Evolutionary conservation across 2,113 vertebrate genomes (phyloP).

Genomic region (Peromyscus leucopus): DNA sequence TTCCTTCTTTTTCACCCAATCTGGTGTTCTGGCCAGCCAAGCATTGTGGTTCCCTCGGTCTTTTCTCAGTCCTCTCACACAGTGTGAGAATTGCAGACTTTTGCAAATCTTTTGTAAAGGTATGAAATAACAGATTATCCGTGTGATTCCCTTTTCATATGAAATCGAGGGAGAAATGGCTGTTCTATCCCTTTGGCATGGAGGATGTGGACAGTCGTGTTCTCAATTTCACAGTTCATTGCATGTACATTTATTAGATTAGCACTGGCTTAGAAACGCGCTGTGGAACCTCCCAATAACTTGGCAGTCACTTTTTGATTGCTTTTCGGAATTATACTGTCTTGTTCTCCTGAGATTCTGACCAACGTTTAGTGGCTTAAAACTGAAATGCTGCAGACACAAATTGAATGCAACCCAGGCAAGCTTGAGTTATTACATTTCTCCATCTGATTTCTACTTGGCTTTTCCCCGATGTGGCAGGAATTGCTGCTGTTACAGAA

Average conservation of each 20-base stretch:
- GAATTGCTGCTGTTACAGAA: background rate
- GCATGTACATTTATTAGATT: slow-evolving; percentile 58
- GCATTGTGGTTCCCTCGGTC: background rate
- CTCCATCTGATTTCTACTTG: slow-evolving; percentile 50
- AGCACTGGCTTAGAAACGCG: slow-evolving; percentile 42
- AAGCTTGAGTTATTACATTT: slow-evolving; percentile 57
- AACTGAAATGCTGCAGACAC: slow-evolving; percentile 63
- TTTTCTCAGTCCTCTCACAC: background rate
- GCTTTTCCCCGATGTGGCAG: background rate
- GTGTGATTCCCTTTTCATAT: slow-evolving; percentile 16
- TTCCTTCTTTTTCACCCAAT: background rate
- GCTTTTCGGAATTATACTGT: slow-evolving; percentile 67
- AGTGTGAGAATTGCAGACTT: background rate
- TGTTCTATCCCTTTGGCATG: slow-evolving; percentile 54
- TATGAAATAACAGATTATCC: slow-evolving; percentile 45
- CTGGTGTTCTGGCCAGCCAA: background rate
- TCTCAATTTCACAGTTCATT: slow-evolving; percentile 78
- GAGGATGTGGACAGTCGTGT: slow-evolving; percentile 58
- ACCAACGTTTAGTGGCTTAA: slow-evolving; percentile 67
- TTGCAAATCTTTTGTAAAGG: slow-evolving; percentile 12
- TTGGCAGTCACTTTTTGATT: slow-evolving; percentile 65
- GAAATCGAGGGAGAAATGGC: slow-evolving; percentile 44
- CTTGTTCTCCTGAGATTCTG: slow-evolving; percentile 61
- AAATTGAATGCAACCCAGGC: slow-evolving; percentile 41
- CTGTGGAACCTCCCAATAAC: slow-evolving; percentile 47